Evolutionary conservation across 2,797 vertebrate genomes (phyloP).

Genomic region (Vireo griseus): DNA sequence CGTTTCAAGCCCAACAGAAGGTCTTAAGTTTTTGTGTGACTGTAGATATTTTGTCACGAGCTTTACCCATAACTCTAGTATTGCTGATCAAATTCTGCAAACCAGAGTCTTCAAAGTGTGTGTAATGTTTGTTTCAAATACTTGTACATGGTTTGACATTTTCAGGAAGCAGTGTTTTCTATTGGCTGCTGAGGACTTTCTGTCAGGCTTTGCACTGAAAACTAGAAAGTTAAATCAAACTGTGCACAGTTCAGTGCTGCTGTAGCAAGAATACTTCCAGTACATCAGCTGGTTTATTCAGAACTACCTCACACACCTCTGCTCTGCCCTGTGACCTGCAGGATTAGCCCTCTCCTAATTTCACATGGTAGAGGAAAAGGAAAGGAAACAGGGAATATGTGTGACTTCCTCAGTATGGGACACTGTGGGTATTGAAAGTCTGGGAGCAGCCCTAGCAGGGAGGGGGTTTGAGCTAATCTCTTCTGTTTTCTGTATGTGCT

Average conservation of each 20-base stretch:
- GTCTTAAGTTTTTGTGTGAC: neutral
- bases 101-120: neutral
- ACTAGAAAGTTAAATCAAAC: neutral
- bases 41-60: neutral
- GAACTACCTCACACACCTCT: neutral
- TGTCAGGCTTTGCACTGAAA: neutral
- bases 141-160: neutral
- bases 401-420: neutral
- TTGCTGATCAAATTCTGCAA: neutral
- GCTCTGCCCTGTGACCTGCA: neutral
- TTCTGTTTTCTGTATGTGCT: neutral
- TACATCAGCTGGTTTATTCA: neutral
- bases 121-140: neutral
- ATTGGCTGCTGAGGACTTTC: neutral
- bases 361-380: rapidly evolving
- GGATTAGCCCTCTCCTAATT: neutral
- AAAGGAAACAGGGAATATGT: neutral
- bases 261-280: neutral
- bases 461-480: neutral
- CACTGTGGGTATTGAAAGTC: neutral
- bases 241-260: neutral
- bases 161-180: neutral
- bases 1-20: neutral
- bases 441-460: neutral
- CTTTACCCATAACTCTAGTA: neutral